Percentiles rank a stretch among this genome's conserved stretches.
Conservation (phyloP, 2,888 invertebrate species). For the Cerastis leucographa region DNA sequence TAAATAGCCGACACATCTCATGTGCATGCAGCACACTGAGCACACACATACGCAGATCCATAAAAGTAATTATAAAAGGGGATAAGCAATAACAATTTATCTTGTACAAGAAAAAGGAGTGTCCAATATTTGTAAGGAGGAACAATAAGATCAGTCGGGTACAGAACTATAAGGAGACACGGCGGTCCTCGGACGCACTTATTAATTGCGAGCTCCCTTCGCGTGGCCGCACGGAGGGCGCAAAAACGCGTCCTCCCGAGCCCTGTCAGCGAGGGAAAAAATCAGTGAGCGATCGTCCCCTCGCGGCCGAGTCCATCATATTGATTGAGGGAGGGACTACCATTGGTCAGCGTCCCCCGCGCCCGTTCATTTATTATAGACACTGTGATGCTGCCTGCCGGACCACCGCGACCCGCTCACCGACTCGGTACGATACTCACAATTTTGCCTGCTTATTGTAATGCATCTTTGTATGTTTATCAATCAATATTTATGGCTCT, state of each 20-base stretch:
- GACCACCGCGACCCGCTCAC: conserved; percentile 68
- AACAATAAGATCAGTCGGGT: conserved; percentile 60
- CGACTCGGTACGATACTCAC: conserved; percentile 58
- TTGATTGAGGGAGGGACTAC: conserved; percentile 91
- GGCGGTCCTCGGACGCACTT: conserved; percentile 81
- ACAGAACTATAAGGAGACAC: conserved; percentile 60
- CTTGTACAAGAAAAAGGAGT: conserved; percentile 82
- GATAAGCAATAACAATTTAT: conserved; percentile 72
- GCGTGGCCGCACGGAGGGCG: conserved; percentile 85
- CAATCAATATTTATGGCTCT: conserved; percentile 19
- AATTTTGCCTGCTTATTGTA: conserved; percentile 74
- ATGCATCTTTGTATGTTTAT: conserved; percentile 54
- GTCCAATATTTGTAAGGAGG: conserved; percentile 67
- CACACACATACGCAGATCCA: conserved; percentile 3
- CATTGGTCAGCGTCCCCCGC: conserved; percentile 90
- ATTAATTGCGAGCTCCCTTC: conserved; percentile 89
- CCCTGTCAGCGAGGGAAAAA: conserved; percentile 91
- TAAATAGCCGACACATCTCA: no score
- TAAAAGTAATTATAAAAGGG: conserved; percentile 48
- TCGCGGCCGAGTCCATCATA: conserved; percentile 91
- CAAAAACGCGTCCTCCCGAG: conserved; percentile 90
- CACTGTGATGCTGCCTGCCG: conserved; percentile 85
- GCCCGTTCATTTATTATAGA: conserved; percentile 91
- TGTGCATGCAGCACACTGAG: background rate
- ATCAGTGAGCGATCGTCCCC: conserved; percentile 91